A percentile compares a stretch with the other conserved stretches of the same genome.
phyloP scores from a whole-genome alignment of 2,888 invertebrate species.

The Tetropium fuscum region DNA sequence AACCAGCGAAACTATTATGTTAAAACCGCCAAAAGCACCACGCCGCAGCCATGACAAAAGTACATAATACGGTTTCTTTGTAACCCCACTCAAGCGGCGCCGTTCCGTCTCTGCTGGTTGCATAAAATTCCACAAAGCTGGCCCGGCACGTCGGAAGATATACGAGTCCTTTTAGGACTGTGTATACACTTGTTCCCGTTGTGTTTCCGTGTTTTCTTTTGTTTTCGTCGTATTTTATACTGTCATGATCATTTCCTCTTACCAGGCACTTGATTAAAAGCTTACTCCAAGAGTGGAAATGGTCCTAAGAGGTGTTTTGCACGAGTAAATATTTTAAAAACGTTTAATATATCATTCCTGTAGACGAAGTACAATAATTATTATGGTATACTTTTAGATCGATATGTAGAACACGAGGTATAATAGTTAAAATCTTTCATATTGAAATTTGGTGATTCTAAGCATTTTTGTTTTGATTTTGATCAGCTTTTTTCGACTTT shows the following conservation, averaged over 20 bases:
- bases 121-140: slow-evolving; percentile 18
- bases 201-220: slow-evolving; percentile 12
- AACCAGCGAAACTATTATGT: slow-evolving; percentile 41
- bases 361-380: too few species aligned
- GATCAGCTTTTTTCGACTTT: too few species aligned
- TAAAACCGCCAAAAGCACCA: slow-evolving; percentile 37
- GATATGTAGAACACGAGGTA: too few species aligned
- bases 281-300: slow-evolving; percentile 15
- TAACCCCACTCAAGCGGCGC: slow-evolving; percentile 1
- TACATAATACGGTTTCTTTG: slow-evolving; percentile 23
- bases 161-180: slow-evolving; percentile 27
- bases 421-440: too few species aligned
- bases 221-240: slow-evolving; percentile 4
- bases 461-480: too few species aligned
- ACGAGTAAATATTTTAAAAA: slow-evolving; percentile 41
- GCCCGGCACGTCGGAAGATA: slow-evolving; percentile 23
- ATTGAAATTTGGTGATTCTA: too few species aligned
- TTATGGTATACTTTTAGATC: too few species aligned
- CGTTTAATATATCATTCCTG: slow-evolving; percentile 25
- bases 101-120: slow-evolving; percentile 12
- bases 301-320: too few species aligned
- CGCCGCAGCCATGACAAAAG: slow-evolving; percentile 13
- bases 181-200: slow-evolving; percentile 26
- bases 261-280: slow-evolving; percentile 1
- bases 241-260: slow-evolving; percentile 25